Conservation (phyloP, 2,113 vertebrate genomes). For the Scytalopus superciliaris region DNA sequence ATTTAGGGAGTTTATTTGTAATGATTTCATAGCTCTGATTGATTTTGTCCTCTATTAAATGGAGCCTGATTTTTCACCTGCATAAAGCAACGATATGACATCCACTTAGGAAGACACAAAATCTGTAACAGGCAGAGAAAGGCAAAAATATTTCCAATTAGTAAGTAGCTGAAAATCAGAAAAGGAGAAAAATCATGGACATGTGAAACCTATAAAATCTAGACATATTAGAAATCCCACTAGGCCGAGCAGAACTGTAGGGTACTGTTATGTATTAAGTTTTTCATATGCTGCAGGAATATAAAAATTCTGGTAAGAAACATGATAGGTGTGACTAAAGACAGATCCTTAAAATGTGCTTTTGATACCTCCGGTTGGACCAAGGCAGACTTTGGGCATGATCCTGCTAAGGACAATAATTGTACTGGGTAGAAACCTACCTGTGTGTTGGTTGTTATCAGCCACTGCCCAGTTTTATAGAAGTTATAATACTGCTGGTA, state of each 20-base stretch:
- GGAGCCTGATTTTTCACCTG: neutral
- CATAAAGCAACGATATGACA: neutral
- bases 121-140: neutral
- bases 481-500: neutral
- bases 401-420: neutral
- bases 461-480: neutral
- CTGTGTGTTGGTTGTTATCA: neutral
- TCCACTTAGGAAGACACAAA: neutral
- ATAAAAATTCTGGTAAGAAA: neutral
- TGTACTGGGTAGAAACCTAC: neutral
- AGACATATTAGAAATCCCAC: neutral
- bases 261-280: neutral
- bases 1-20: neutral
- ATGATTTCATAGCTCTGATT: neutral
- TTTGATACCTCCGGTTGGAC: neutral
- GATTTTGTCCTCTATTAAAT: neutral
- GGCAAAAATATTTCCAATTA: neutral
- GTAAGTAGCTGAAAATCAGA: neutral
- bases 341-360: neutral
- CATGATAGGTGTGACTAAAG: neutral
- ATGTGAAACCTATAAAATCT: neutral
- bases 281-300: neutral
- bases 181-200: neutral
- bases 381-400: neutral
- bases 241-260: neutral